Evolutionary conservation across 1,140 invertebrate species (phyloP).

Genomic region (Eumaeus atala): DNA sequence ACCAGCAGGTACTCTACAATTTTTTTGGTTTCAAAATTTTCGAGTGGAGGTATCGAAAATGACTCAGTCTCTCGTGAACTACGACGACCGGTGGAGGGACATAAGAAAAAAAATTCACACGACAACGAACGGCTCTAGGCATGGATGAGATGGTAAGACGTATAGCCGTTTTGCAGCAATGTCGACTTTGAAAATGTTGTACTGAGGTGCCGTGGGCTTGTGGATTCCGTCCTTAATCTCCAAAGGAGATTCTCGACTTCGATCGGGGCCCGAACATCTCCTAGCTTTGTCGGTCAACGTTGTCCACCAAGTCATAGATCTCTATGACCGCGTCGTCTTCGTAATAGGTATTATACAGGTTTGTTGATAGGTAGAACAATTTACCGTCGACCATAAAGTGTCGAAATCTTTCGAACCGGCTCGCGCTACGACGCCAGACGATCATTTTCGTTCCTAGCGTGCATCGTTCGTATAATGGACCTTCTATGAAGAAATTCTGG

Average conservation of each 20-base stretch:
- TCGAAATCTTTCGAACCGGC: conserved; percentile 8
- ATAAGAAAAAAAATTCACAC: no score
- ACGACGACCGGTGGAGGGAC: no score
- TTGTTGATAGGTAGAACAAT: conserved; percentile 1
- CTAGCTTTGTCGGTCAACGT: conserved; percentile 9
- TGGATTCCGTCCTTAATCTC: conserved; percentile 10
- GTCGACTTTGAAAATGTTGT: conserved; percentile 9
- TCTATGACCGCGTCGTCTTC: conserved; percentile 7
- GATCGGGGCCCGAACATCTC: conserved; percentile 1
- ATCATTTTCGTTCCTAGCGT: conserved; percentile 7
- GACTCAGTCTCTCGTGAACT: no score
- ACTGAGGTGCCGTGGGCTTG: conserved; percentile 4
- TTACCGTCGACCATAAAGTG: conserved; percentile 6
- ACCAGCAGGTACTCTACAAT: no score
- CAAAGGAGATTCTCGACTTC: conserved; percentile 7
- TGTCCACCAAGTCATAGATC: background rate
- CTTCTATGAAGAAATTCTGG: conserved; percentile 3
- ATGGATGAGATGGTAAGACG: conserved; percentile 5
- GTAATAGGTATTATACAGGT: conserved; percentile 7
- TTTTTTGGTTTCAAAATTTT: no score
- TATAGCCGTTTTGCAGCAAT: conserved; percentile 4
- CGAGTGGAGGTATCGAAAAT: no score
- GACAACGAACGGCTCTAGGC: conserved; percentile 10
- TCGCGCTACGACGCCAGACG: conserved; percentile 6
- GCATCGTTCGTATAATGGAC: conserved; percentile 6